Conservation (phyloP, 2,888 invertebrate genomes). For the Pheosia gnoma region DNA sequence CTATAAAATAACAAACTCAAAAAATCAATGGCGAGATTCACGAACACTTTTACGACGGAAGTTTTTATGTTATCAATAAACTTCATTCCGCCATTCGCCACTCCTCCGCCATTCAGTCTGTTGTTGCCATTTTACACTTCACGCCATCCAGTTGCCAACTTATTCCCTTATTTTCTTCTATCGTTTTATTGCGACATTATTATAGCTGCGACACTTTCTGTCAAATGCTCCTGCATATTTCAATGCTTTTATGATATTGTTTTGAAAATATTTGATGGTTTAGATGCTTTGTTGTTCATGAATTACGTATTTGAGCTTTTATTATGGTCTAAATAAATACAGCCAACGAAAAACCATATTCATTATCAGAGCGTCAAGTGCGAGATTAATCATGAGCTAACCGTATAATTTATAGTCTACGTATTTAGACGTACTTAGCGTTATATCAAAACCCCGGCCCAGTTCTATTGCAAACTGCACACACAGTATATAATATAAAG, state of each 20-base stretch:
- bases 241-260: not conserved
- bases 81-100: not conserved
- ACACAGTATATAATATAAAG: not conserved
- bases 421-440: too few relatives aligned
- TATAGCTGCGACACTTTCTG: not conserved
- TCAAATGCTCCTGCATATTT: not conserved
- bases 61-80: slow-evolving; percentile 1
- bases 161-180: not conserved
- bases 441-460: too few relatives aligned
- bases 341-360: too few relatives aligned
- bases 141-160: not conserved
- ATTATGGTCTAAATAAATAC: too few relatives aligned
- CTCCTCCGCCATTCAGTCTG: not conserved
- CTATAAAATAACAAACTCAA: not conserved
- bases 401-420: too few relatives aligned
- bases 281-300: not conserved
- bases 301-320: too few relatives aligned
- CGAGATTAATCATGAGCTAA: too few relatives aligned
- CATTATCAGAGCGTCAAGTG: too few relatives aligned
- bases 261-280: not conserved
- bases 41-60: not conserved
- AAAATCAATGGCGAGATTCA: not conserved
- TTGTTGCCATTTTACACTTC: not conserved
- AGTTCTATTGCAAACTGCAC: not conserved
- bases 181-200: not conserved